Base-by-base conservation (phyloP, 1,140 invertebrate genomes). In the Pachyrhynchus sulphureomaculatus region DNA sequence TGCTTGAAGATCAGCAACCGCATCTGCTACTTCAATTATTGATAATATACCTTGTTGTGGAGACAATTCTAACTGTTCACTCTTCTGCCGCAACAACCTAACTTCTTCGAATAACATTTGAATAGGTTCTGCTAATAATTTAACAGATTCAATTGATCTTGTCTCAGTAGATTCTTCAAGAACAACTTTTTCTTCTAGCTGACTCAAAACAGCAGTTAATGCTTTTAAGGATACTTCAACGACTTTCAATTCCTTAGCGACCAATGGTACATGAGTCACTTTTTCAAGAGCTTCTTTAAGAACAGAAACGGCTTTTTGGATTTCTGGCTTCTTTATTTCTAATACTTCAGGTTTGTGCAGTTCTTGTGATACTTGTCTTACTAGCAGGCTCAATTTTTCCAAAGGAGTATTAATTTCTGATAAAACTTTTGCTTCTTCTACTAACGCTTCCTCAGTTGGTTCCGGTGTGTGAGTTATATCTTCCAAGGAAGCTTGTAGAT, bases 221-320 rank as follows among this genome's bases (percentile, higher is more conserved):
- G 32, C 47, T 51, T 65, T 51, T 8, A 65, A 41, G 6, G 65
- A 45, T 47, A 32, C 6, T 39, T 45, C 44, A 10, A 60, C 44
- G 5, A 29, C 17, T 44, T 58, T 12, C 9, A 58, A 4, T 17
- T 5, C 21, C 26, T 57, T 51, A 1, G 45, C 5, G 52, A 57
- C 44, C 5, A 51, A 47, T 9, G 47, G 17, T 17, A 13, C 3
- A 37, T 51, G 24, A 4, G 52, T 12, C 1, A 61, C 45, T 47
- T 29, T 66, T n/a, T 57, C 47, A 5, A 68, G 34, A 47, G 34
- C 36, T 39, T 56, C 23, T 62, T 68, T 68, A 15, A 65, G 10
- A 8, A 20, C 26, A 10, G 47, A 9, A 23, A 53, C 9, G 26
- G 53, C 39, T 53, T 18, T 48, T 15, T 41, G 26, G 1, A 62